Conservation (phyloP, 1,140 invertebrate species). For the Pollicipes pollicipes region DNA sequence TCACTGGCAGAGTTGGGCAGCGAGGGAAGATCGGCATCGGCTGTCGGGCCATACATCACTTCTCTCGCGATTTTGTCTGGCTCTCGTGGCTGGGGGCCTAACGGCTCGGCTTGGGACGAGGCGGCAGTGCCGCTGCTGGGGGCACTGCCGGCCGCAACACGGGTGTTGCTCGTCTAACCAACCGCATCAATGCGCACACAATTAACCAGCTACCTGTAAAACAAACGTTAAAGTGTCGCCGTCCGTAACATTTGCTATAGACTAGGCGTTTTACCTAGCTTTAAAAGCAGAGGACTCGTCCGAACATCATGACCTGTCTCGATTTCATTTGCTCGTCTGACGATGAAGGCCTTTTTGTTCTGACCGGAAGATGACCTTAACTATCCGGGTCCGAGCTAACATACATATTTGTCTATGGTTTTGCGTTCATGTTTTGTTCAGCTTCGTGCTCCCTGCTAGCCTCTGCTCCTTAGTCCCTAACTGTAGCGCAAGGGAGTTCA, state of each 20-base stretch:
- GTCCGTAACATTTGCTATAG: background rate
- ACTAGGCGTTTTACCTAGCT: background rate
- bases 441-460: background rate
- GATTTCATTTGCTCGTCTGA: background rate
- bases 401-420: background rate
- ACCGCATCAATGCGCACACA: background rate
- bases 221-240: background rate
- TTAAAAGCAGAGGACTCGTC: background rate
- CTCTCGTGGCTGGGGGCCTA: no score
- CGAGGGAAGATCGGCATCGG: no score
- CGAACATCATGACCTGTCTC: background rate
- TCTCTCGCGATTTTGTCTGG: no score
- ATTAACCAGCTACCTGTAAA: constrained; percentile 2
- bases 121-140: background rate
- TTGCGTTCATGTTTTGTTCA: background rate
- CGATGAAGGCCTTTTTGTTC: background rate
- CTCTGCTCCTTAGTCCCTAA: background rate
- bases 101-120: background rate
- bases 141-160: background rate
- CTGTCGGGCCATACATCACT: no score
- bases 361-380: background rate
- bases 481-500: background rate
- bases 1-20: no score
- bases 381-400: background rate
- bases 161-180: background rate